These are phyloP conservation scores for Pseudobourletiella spinata DNA, from an alignment of 1,140 invertebrate species.

Conservation along the genomic window DNA sequence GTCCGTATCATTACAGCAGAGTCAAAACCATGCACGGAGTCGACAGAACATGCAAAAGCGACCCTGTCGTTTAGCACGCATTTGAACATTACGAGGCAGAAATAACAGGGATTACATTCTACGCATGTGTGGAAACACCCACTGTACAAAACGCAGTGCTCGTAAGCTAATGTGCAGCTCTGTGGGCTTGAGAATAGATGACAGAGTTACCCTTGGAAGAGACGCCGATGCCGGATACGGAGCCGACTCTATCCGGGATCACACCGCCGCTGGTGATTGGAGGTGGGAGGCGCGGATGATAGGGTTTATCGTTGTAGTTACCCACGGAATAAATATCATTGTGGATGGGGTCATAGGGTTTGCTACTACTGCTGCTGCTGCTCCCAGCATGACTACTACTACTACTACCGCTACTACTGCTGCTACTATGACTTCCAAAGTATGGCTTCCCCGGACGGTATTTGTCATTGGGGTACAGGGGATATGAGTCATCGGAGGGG, in stretches of 20 bases:
- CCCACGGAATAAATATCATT: slow-evolving; percentile 21
- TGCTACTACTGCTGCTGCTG: background rate
- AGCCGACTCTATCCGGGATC: slow-evolving; percentile 14
- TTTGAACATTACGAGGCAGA: too few relatives aligned
- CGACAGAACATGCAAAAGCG: too few relatives aligned
- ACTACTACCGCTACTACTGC: background rate
- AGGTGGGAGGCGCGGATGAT: slow-evolving; percentile 9
- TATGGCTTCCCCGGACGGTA: slow-evolving; percentile 17
- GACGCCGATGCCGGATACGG: background rate
- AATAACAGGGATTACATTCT: too few relatives aligned
- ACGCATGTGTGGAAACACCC: too few relatives aligned
- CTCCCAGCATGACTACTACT: too few relatives aligned
- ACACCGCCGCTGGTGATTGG: slow-evolving; percentile 2
- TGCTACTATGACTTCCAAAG: background rate
- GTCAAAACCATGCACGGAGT: too few relatives aligned
- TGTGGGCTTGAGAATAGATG: too few relatives aligned
- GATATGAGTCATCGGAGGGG: slow-evolving; percentile 25
- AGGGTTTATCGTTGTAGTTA: slow-evolving; percentile 10
- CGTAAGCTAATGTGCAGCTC: too few relatives aligned
- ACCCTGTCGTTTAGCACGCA: too few relatives aligned
- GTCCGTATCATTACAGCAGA: too few relatives aligned
- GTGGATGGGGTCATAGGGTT: slow-evolving; percentile 22
- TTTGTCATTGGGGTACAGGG: slow-evolving; percentile 33
- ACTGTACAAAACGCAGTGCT: too few relatives aligned
- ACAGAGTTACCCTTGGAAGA: background rate